These are phyloP conservation scores for Diacarnus erythraeanus DNA, from an alignment of 37 sponge, comb jelly and placozoan genomes.

Conservation along the genomic window DNA sequence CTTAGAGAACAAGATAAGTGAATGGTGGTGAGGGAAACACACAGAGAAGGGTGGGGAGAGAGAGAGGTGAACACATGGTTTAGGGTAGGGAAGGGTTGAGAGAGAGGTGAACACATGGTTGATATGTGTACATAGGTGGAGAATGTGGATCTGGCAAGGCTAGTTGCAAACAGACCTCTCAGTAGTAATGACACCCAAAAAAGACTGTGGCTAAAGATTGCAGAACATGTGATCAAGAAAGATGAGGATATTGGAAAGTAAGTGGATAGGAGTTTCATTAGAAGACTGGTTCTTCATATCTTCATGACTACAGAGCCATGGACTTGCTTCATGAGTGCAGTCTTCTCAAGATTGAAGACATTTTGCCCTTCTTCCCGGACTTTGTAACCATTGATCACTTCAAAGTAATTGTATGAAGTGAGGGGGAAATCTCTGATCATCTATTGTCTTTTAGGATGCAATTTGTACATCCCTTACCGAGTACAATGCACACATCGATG, in stretches of 20 bases:
- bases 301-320: conserved; percentile 63
- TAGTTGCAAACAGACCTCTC: conserved; percentile 48
- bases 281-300: neutral
- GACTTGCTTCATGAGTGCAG: conserved; percentile 73
- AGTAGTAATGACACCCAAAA: conserved; percentile 67
- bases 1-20: neutral
- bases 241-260: conserved; percentile 73
- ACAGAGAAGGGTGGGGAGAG: no score
- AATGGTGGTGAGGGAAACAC: neutral
- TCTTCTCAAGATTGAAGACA: conserved; percentile 92
- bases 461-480: conserved; percentile 88
- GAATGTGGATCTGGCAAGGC: conserved; percentile 76
- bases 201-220: conserved; percentile 94
- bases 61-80: neutral
- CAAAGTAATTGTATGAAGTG: conserved; percentile 48
- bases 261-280: neutral
- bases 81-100: neutral
- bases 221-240: conserved; percentile 83
- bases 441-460: conserved; percentile 63
- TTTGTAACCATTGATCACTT: conserved; percentile 93
- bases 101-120: neutral
- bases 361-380: conserved; percentile 95
- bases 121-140: conserved; percentile 20
- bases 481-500: conserved; percentile 87
- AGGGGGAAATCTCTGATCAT: neutral